Evolutionary conservation across 1,140 invertebrate species (phyloP), one percentile per base, ranked within the genome.

Genomic region (Varroa destructor): DNA sequence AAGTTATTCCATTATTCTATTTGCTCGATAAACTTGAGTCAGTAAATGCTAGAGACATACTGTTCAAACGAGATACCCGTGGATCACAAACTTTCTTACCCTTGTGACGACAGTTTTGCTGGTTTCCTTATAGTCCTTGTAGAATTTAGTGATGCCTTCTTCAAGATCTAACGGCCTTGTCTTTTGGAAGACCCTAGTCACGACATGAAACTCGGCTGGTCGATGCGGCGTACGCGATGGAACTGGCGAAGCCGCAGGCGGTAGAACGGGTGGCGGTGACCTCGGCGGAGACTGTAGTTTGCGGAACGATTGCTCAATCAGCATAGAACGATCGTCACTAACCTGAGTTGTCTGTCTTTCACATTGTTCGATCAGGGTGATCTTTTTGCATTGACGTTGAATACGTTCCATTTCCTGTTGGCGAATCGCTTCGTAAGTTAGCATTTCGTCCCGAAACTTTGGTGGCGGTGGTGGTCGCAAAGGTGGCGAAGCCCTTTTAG

Each of bases 361-460:
- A 12, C 61, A 3, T 67, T 67, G 61, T 37, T 67, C 61, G 36
- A 67, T 67, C 14, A 67, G 61, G 40, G 61, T 67, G 10, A 67
- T 67, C 46, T 67, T 67, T 37, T 46, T 67, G 37, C 61, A 67
- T 43, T 67, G 61, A 5, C 46, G 10, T 37, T 67, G 61, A 40
- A 67, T 67, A 14, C 61, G 61, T 46, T 67, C 61, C 61, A 43
- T 46, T 67, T 67, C 61, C 36, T 67, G 61, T 2, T 40, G 61
- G 40, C 61, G 40, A 36, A 67, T 67, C 61, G 40, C 12, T 14
- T 40, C 37, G 8, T 36, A 67, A 40, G 61, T 75, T 73, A 67
- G 73, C 74, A 76, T 74, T 74, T 54, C 73, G 73, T 37, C 82
- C 43, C 8, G 80, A 80, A 73, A 82, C 72, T 78, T 76, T 40